Evolutionary conservation across 2,888 invertebrate genomes (phyloP).

Genomic region (Allophyes oxyacanthae): DNA sequence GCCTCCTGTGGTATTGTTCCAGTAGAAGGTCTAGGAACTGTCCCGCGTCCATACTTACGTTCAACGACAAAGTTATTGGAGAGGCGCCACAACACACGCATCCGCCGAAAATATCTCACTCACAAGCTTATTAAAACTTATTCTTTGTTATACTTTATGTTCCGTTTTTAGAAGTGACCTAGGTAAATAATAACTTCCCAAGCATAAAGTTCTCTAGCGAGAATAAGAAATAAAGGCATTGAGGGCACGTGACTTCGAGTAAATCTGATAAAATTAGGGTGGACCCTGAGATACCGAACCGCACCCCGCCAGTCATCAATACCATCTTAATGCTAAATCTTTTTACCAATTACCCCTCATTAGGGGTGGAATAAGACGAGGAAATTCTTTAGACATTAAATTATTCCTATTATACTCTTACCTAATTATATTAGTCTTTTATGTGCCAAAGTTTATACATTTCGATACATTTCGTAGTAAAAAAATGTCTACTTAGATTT

Average conservation of each 20-base stretch:
- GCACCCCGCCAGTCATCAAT: constrained; percentile 30
- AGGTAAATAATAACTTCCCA: no score
- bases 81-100: constrained; percentile 73
- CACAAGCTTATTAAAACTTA: constrained; percentile 9
- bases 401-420: no score
- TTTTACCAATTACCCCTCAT: constrained; percentile 39
- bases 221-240: constrained; percentile 5
- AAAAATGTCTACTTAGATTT: constrained; percentile 9
- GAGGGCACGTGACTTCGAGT: constrained; percentile 6
- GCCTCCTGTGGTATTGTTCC: constrained; percentile 77
- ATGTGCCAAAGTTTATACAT: neutral
- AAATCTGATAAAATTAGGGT: constrained; percentile 10
- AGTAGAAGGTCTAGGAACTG: constrained; percentile 75
- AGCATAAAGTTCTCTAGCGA: neutral
- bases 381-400: constrained; percentile 1
- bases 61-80: constrained; percentile 69
- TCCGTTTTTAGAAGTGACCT: neutral
- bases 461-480: neutral
- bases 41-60: constrained; percentile 71
- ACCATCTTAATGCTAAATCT: constrained; percentile 27
- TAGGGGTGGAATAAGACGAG: constrained; percentile 21
- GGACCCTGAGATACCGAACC: neutral
- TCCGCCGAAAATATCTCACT: constrained; percentile 68
- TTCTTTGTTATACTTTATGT: no score
- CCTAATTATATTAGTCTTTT: neutral